Evolutionary conservation across 2,113 vertebrate species (phyloP), one percentile per base, ranked within the genome.

Genomic region (Spea multiplicata): DNA sequence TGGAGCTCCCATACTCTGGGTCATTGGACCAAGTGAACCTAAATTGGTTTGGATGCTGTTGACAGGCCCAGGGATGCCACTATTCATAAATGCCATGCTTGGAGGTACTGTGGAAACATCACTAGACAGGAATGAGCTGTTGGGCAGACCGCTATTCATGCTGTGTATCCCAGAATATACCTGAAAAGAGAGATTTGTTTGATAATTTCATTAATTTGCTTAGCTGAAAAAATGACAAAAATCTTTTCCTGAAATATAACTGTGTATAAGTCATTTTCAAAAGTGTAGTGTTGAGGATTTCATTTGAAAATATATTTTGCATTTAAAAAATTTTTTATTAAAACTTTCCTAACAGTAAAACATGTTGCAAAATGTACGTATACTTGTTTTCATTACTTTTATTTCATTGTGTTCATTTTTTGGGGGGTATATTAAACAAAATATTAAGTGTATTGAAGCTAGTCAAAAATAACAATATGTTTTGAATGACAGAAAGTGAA

Each of bases 161-260:
- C 69, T 78, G 69, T 62, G 80, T 5, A 78, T 48, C 47, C 76
- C 65, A 17, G 80, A 62, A 73, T 83, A 83, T n/a, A 82, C 73
- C 82, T 83, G 52, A 57, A 71, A 49, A 44, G 5, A 13, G 4
- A 66, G 49, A 2, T 52, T 1, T 72, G 5, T 30, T 30, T 1
- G 30, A 30, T 30, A 30, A 30, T 57, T 55, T 44, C 10, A 72
- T 5, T 16, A 57, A 48, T 48, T 66, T 44, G 6, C 12, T 44
- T 30, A 65, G 9, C 30, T 13, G 5, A 13, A 71, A n/a, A 12
- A 12, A 44, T 44, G 4, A 16, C 10, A 45, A 45, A 66, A 12
- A 30, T 52, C 8, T 9, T 69, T 47, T 48, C 14, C 47, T 5
- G 6, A 4, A 50, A 71, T 71, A 3, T 30, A 30, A 30, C 30